Percentiles rank a stretch among this genome's conserved stretches.
Conservation (phyloP, 2,113 vertebrate species). For the Hemicordylus capensis region DNA sequence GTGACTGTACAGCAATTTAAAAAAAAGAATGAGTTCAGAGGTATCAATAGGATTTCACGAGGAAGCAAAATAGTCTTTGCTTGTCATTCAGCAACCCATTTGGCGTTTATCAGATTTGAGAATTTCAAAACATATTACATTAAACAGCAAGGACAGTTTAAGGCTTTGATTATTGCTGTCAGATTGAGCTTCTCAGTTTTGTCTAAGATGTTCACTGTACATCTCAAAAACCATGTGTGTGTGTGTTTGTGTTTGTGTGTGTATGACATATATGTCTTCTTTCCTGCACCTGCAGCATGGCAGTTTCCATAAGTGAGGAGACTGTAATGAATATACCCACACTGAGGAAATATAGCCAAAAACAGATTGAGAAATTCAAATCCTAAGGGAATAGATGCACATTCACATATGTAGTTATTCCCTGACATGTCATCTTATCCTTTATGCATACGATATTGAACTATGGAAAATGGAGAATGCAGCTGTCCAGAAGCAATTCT, state of each 20-base stretch:
- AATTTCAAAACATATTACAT: slow-evolving; percentile 29
- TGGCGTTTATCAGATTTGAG: slow-evolving; percentile 35
- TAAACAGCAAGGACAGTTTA: slow-evolving; percentile 32
- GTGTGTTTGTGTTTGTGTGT: too few relatives aligned
- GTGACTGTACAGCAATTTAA: slow-evolving; percentile 36
- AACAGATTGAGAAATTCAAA: neutral
- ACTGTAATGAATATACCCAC: neutral
- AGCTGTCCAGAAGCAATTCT: neutral
- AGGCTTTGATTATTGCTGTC: slow-evolving; percentile 7
- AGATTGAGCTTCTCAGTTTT: slow-evolving; percentile 17
- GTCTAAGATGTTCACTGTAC: neutral
- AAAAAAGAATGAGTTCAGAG: slow-evolving; percentile 47
- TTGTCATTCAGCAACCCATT: slow-evolving; percentile 19
- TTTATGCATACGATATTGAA: neutral
- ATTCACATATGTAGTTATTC: neutral
- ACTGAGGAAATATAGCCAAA: neutral
- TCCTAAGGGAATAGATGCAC: neutral
- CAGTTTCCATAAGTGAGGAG: slow-evolving; percentile 3
- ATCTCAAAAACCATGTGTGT: neutral
- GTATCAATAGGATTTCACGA: slow-evolving; percentile 12
- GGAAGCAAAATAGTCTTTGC: slow-evolving; percentile 35
- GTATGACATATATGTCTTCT: too few relatives aligned
- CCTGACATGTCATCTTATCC: neutral
- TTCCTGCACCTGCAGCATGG: neutral
- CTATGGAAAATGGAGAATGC: neutral